Conservation (phyloP, 2,797 vertebrate genomes). For the Taeniopygia guttata region DNA sequence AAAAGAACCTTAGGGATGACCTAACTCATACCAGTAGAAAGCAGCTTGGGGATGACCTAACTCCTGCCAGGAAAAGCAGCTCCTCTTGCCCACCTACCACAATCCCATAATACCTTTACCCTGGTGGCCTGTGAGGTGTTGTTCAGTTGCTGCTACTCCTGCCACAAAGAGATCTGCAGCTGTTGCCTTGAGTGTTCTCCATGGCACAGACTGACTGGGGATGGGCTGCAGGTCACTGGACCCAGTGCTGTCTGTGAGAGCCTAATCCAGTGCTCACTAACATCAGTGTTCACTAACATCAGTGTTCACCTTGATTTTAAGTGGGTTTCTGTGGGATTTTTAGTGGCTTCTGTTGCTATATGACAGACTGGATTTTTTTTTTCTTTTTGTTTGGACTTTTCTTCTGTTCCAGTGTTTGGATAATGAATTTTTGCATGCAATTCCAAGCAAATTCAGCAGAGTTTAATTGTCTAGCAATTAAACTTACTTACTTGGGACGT, state of each 20-base stretch:
- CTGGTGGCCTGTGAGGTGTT: neutral
- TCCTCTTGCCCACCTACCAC: neutral
- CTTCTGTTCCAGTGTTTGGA: neutral
- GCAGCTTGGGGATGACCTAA: neutral
- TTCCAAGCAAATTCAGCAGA: neutral
- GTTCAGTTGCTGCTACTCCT: neutral
- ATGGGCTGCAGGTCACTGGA: neutral
- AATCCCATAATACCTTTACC: neutral
- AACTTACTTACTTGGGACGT: neutral
- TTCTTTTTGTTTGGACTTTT: neutral
- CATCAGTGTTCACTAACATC: neutral
- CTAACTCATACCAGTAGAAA: neutral
- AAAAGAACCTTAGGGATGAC: neutral
- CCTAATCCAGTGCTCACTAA: neutral
- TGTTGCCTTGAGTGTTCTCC: neutral
- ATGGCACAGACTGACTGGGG: too few species aligned
- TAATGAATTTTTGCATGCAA: neutral
- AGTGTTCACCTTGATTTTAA: neutral
- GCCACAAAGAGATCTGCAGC: neutral
- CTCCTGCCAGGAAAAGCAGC: neutral
- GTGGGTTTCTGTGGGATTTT: neutral
- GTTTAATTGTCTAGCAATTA: neutral
- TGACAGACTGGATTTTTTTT: neutral
- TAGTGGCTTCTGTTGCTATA: neutral
- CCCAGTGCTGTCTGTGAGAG: neutral